Evolutionary conservation across 1,140 invertebrate species (phyloP).

Genomic region (Drosophila subobscura): DNA sequence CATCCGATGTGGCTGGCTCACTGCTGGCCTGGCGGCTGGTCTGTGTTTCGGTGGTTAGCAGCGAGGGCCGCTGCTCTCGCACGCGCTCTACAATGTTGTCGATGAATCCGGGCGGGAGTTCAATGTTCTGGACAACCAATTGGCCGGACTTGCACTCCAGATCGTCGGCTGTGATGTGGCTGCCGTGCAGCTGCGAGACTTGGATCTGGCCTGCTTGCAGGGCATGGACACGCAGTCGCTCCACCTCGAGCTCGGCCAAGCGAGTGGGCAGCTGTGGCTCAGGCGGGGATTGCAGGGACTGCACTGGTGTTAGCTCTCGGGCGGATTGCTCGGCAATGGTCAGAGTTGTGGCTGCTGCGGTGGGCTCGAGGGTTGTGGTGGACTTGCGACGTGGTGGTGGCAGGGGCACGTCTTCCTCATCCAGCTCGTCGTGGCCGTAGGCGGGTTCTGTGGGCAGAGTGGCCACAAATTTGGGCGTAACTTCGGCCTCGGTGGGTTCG

Average conservation of each 20-base stretch:
- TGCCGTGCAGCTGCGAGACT: conserved; percentile 91
- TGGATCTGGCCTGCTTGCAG: conserved; percentile 90
- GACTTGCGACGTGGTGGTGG: conserved; percentile 76
- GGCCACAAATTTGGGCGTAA: conserved; percentile 54
- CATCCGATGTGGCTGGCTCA: conserved; percentile 56
- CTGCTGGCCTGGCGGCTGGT: conserved; percentile 72
- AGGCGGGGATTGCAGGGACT: conserved; percentile 42
- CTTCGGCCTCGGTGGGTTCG: conserved; percentile 62
- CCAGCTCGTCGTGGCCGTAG: conserved; percentile 15
- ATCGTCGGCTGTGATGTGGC: conserved; percentile 86
- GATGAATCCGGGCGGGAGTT: conserved; percentile 87
- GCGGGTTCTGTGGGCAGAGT: conserved; percentile 62
- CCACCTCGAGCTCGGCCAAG: conserved; percentile 90
- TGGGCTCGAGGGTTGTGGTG: conserved; percentile 61
- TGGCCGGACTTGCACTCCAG: conserved; percentile 86
- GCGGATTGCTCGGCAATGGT: conserved; percentile 50
- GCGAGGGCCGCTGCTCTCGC: conserved; percentile 57
- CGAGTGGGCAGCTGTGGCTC: conserved; percentile 58
- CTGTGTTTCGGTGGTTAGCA: conserved; percentile 70
- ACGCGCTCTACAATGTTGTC: conserved; percentile 86
- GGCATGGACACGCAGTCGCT: conserved; percentile 89
- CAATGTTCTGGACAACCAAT: conserved; percentile 87
- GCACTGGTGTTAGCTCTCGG: conserved; percentile 62
- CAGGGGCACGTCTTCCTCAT: conserved; percentile 41
- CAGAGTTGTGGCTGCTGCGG: conserved; percentile 16